Percentiles rank a stretch among this genome's conserved stretches.
These are phyloP conservation scores for Heliconius hortense DNA, from an alignment of 2,888 invertebrate species.

Conservation along the genomic window DNA sequence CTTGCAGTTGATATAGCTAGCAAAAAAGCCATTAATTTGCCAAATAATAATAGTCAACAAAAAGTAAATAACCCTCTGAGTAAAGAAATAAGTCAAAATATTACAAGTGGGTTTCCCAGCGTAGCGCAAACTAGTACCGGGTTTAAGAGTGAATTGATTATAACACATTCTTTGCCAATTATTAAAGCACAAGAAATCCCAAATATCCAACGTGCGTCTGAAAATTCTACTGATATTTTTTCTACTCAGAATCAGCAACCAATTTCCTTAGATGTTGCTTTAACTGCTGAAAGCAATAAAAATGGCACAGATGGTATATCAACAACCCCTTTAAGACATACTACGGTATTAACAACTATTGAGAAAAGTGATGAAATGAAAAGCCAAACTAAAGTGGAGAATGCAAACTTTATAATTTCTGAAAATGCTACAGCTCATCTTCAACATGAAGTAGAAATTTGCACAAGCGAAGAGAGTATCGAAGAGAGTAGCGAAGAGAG, in stretches of 20 bases:
- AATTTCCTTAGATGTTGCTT: neutral
- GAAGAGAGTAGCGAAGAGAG: neutral
- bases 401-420: too few species aligned
- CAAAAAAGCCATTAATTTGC: neutral
- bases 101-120: neutral
- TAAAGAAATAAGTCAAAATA: neutral
- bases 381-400: neutral
- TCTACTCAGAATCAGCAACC: neutral
- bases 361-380: conserved; percentile 5
- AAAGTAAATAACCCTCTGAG: neutral
- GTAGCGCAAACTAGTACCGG: neutral
- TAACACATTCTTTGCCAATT: conserved; percentile 8
- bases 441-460: neutral
- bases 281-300: neutral
- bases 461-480: neutral
- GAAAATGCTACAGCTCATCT: neutral
- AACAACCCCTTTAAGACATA: neutral
- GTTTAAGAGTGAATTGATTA: neutral
- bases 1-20: neutral
- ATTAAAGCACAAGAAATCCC: neutral
- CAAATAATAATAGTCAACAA: neutral
- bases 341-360: neutral
- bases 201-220: neutral
- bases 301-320: neutral
- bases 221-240: neutral